Percentiles rank a stretch among this genome's conserved stretches.
phyloP scores from a whole-genome alignment of 2,797 vertebrate species.

The Alectoris magna region DNA sequence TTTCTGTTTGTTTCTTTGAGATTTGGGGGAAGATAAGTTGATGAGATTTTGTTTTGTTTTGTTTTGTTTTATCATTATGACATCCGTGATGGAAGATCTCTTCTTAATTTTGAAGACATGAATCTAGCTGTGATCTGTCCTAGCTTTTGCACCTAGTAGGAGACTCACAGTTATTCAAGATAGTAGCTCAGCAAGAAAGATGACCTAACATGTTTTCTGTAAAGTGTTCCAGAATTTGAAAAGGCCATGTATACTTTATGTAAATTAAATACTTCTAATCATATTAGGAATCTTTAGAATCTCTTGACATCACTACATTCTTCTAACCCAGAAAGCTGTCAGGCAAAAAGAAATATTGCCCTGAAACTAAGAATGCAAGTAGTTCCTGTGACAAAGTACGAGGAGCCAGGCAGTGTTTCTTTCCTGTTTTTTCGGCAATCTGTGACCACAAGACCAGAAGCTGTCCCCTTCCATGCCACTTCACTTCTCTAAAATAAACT shows the following conservation, averaged over 20 bases:
- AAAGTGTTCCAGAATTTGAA: background rate
- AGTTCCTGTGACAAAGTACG: background rate
- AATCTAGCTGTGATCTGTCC: background rate
- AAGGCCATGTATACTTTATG: background rate
- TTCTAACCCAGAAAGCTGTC: background rate
- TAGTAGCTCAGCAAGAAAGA: background rate
- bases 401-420: background rate
- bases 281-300: background rate
- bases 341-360: background rate
- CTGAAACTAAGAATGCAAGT: background rate
- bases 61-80: background rate
- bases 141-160: background rate
- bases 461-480: background rate
- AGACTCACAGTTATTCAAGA: background rate
- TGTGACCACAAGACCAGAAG: background rate
- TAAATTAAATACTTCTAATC: constrained; percentile 1
- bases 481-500: background rate
- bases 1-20: background rate
- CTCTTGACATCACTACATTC: background rate
- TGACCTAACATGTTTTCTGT: background rate
- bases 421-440: background rate
- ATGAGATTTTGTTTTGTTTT: background rate
- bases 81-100: background rate
- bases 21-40: background rate
- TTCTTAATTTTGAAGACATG: background rate